These are phyloP conservation scores for Heterocephalus glaber DNA, from an alignment of 2,113 vertebrate genomes.

Conservation along the genomic window DNA sequence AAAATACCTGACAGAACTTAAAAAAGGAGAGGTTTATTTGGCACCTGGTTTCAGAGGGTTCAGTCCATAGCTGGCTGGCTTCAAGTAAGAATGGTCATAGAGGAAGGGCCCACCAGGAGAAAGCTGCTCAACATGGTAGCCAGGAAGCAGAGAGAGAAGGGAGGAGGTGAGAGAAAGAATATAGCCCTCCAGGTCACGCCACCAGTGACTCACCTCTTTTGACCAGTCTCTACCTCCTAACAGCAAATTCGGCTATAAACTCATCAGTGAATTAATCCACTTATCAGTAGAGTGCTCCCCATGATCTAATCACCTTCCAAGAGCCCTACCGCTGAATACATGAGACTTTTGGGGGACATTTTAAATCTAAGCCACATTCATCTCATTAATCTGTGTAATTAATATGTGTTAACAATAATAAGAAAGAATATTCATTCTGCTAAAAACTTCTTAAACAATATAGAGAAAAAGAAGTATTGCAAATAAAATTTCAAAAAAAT, in stretches of 20 bases:
- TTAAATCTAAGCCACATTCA: background rate
- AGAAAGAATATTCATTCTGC: background rate
- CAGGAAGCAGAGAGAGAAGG: background rate
- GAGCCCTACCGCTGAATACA: background rate
- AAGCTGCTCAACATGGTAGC: background rate
- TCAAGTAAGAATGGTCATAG: background rate
- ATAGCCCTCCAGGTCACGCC: background rate
- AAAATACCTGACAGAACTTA: background rate
- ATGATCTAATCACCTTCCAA: background rate
- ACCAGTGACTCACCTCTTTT: background rate
- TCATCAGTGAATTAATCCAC: background rate
- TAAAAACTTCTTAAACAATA: background rate
- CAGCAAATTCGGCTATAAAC: background rate
- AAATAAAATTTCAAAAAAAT: slow-evolving; percentile 26
- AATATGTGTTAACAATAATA: background rate
- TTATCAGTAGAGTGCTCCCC: background rate
- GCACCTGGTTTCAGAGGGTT: background rate
- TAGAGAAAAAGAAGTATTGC: background rate
- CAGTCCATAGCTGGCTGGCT: background rate
- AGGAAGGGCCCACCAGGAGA: background rate
- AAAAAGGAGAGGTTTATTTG: background rate
- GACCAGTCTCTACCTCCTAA: background rate
- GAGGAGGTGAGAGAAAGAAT: background rate
- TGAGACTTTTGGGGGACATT: background rate
- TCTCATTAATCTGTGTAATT: background rate